Evolutionary conservation across 2,888 invertebrate genomes (phyloP), one percentile per base, ranked within the genome.

Genomic region (Erynnis tages): DNA sequence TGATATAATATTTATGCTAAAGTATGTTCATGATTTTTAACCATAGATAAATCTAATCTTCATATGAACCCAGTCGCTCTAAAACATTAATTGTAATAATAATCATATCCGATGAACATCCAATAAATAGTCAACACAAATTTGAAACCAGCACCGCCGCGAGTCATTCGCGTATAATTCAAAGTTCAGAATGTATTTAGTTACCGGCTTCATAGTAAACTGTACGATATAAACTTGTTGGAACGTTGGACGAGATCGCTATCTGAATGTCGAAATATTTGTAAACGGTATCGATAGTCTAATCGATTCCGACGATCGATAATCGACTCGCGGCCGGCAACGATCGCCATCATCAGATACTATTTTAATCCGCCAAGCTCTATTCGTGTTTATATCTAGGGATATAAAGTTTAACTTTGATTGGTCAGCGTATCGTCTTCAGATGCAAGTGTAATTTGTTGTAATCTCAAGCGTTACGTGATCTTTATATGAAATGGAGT

Each of bases 251-350:
- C 59, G 57, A 60, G 82, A 83, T 85, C 59, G 63, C 62, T 82
- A 84, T 86, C 86, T 60, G 30, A 58, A 79, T 82, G 86, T 88
- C 83, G 86, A 86, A 87, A 87, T 86, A 80, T 87, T 85, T 85
- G 82, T 86, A 84, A 83, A 82, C 76, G 79, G 76, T 79, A 82
- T 78, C 76, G 79, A 74, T 79, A 70, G 56, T 56, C 49, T 58
- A 65, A 66, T 69, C 69, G 76, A 75, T 76, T 74, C 60, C 66
- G 66, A 49, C 58, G 66, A 76, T 78, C 77, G 81, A 78, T 75
- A 74, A 64, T 65, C 64, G 61, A 58, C 61, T 62, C 67, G 77
- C 69, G 75, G 71, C 63, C 78, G 43, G 43, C 43, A 35, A 50
- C 50, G 50, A 73, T 71, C 56, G 58, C 56, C 58, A 60, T 53